phyloP scores from a whole-genome alignment of 2,113 vertebrate species.

The Tyrannus savana region DNA sequence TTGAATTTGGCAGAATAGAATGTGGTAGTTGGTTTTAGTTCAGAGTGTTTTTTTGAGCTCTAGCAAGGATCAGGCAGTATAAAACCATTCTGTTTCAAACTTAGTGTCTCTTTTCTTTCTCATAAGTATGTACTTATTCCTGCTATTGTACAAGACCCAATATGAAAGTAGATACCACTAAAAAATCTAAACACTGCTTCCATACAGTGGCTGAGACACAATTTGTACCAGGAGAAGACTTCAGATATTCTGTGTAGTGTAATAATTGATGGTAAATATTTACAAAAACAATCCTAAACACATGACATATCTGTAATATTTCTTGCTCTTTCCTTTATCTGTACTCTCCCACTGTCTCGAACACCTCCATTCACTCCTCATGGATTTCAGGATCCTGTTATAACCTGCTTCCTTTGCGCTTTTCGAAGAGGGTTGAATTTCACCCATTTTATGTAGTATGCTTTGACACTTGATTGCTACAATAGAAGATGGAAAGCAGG shows the following conservation, averaged over 20 bases:
- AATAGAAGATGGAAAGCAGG: neutral
- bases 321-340: neutral
- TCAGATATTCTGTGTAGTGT: neutral
- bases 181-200: neutral
- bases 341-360: neutral
- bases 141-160: neutral
- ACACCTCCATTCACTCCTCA: neutral
- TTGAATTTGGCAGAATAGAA: neutral
- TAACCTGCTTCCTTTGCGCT: neutral
- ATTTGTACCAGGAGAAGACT: neutral
- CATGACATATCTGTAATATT: neutral
- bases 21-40: neutral
- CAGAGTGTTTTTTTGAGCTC: neutral
- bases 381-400: neutral
- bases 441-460: neutral
- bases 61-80: neutral
- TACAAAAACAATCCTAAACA: neutral
- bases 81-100: neutral
- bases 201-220: neutral
- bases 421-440: constrained; percentile 5
- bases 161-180: neutral
- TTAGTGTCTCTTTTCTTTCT: neutral
- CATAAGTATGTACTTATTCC: neutral
- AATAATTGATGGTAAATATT: neutral
- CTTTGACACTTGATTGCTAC: neutral